A percentile compares a stretch with the other conserved stretches of the same genome.
These are phyloP conservation scores for Stenolophus ochropezus DNA, from an alignment of 2,888 invertebrate genomes.

Conservation along the genomic window DNA sequence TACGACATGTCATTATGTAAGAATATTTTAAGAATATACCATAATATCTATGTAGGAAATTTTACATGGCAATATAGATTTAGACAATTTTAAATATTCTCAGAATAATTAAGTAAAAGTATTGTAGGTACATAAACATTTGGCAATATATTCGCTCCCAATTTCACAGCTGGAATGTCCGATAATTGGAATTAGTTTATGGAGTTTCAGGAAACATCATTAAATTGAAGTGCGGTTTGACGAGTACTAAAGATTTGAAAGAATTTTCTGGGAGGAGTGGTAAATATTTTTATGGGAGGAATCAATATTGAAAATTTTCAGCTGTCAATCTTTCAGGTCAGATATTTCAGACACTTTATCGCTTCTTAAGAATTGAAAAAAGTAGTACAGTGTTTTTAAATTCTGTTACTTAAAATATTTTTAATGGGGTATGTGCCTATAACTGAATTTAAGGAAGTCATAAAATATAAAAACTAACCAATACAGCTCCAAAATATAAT, in stretches of 20 bases:
- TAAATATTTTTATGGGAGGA: neutral
- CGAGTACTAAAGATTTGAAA: neutral
- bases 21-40: too few species aligned
- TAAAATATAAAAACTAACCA: too few species aligned
- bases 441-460: neutral
- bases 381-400: too few species aligned
- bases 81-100: neutral
- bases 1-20: too few species aligned
- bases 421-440: neutral
- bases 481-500: too few species aligned
- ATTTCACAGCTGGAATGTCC: neutral
- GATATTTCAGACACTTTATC: conserved; percentile 10
- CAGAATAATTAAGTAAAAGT: neutral
- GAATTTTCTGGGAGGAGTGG: neutral
- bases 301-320: neutral
- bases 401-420: neutral
- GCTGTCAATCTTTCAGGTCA: conserved; percentile 16
- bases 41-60: too few species aligned
- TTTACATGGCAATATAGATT: too few species aligned
- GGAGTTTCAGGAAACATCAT: conserved; percentile 14
- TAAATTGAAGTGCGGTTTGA: conserved; percentile 14
- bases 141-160: neutral
- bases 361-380: conserved; percentile 14
- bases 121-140: neutral
- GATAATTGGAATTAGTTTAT: neutral